phyloP scores from a whole-genome alignment of 2,113 vertebrate species.

The Rhea americana region DNA sequence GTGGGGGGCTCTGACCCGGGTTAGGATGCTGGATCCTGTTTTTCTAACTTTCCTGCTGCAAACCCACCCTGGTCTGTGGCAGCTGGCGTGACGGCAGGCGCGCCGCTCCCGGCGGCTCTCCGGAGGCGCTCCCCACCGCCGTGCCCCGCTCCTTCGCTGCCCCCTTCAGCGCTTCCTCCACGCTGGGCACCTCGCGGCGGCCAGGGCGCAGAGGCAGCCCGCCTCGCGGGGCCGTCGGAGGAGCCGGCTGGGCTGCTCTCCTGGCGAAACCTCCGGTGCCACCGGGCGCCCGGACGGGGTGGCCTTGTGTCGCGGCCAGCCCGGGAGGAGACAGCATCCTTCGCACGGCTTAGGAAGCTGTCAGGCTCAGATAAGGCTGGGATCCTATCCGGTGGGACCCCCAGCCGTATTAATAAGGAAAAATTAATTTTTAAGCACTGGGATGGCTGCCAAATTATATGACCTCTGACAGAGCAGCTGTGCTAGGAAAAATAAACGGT shows the following conservation, averaged over 20 bases:
- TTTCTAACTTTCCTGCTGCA: neutral
- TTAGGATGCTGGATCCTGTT: slow-evolving; percentile 26
- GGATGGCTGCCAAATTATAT: slow-evolving; percentile 84
- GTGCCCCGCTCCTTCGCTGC: neutral
- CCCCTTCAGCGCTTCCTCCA: neutral
- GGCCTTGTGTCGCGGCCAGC: neutral
- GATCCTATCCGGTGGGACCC: slow-evolving; percentile 80
- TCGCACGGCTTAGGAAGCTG: slow-evolving; percentile 81
- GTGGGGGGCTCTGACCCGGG: slow-evolving; percentile 1
- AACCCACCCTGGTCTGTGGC: neutral
- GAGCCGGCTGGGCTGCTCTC: too few relatives aligned
- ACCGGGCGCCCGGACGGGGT: too few relatives aligned
- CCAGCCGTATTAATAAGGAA: slow-evolving; percentile 84
- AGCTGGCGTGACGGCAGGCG: neutral
- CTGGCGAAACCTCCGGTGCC: too few relatives aligned
- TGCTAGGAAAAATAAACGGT: slow-evolving; percentile 80
- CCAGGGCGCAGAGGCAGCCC: neutral
- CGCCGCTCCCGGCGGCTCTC: neutral
- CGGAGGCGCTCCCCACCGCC: accelerated
- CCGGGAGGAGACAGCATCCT: slow-evolving; percentile 74
- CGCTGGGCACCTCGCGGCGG: accelerated
- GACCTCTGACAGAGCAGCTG: slow-evolving; percentile 85
- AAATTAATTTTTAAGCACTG: slow-evolving; percentile 89
- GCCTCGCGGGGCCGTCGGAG: neutral
- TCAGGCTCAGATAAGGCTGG: slow-evolving; percentile 84